Evolutionary conservation across 2,113 vertebrate species (phyloP).

Genomic region (Lagopus leucura): DNA sequence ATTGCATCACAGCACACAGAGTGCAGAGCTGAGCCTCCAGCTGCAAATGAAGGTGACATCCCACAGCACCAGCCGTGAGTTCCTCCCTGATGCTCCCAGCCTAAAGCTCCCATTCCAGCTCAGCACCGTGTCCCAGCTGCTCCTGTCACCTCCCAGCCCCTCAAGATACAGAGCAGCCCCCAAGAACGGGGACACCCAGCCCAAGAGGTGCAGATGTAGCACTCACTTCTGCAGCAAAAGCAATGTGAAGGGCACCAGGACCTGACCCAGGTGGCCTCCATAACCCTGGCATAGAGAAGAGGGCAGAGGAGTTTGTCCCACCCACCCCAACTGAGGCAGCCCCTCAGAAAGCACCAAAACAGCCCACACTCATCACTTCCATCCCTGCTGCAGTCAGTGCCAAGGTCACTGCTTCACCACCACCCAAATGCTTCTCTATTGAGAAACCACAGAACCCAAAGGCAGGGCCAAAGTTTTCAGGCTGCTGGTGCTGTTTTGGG

Average conservation of each 20-base stretch:
- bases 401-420: background rate
- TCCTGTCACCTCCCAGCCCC: background rate
- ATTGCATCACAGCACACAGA: background rate
- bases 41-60: background rate
- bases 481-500: background rate
- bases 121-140: too few relatives aligned
- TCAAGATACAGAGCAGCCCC: background rate
- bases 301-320: too few relatives aligned
- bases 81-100: background rate
- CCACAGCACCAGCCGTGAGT: background rate
- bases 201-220: fast-evolving
- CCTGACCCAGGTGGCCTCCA: background rate
- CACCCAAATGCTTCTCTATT: background rate
- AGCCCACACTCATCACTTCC: background rate
- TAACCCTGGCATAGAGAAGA: too few relatives aligned
- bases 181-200: background rate
- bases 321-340: background rate
- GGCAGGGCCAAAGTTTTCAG: background rate
- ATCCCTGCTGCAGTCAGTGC: background rate
- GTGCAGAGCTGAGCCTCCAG: background rate
- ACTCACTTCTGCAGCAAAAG: background rate
- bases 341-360: background rate
- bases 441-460: background rate
- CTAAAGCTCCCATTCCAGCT: too few relatives aligned
- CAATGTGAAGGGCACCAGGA: background rate